Base-by-base conservation (phyloP, 2,113 vertebrate genomes). In the Microtus ochrogaster region DNA sequence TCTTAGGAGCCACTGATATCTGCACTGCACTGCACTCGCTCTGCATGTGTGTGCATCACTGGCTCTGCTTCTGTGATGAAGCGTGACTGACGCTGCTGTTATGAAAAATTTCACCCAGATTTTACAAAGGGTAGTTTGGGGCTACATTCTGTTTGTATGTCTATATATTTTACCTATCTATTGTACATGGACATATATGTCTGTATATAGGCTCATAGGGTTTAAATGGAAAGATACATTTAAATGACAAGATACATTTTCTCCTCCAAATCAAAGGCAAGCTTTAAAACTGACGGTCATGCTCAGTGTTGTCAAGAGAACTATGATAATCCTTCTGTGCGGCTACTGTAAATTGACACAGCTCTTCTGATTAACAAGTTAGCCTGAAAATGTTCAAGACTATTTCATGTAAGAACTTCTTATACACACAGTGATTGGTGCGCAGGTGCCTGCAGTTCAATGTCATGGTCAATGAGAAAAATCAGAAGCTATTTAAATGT, bases 311-410 rank as follows among this genome's bases (percentile, higher is more conserved):
- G 49, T 6, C 86, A 21, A 82, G 41, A 91, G 30, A 90, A 58
- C 52, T 74, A 21, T n/a, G 44, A 84, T n/a, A 73, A 58, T 68
- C 11, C 17, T 4, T 39, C 5, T 24, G 21, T 52, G 41, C 7
- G 41, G 70, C 26, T 91, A 73, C 76, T 68, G 47, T 19, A 89
- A 91, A 85, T 41, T 61, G 33, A 77, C 19, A 14, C 26, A 85
- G 47, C 16, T 39, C 92, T 96, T 84, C 70, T 49, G 86, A 87
- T 77, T 58, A 94, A 3, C 2, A 76, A 26, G 81, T 90, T 77
- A 52, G 10, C 19, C 41, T 26, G 19, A 36, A 82, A 84, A 28
- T 0, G 4, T 68, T 52, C 68, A 19, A 55, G 41, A 24, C 21
- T 73, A 14, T 78, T 92, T 91, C 10, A 65, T 28, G 12, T 92